Conservation (phyloP, 2,797 vertebrate genomes). For the Ctenochaetus hawaiiensis region DNA sequence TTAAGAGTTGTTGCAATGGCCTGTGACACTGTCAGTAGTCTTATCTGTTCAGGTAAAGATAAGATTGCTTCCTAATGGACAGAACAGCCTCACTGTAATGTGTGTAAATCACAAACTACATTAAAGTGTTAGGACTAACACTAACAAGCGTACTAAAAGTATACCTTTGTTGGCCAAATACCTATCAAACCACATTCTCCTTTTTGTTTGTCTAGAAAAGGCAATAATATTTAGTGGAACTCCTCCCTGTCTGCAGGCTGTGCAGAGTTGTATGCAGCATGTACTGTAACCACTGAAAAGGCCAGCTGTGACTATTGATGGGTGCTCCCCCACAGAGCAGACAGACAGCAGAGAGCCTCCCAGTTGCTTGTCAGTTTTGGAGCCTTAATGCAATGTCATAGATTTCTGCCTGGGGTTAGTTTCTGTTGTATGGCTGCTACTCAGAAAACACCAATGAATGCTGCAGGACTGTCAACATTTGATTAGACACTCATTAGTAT, state of each 20-base stretch:
- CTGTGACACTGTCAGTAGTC: constrained; percentile 5
- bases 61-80: constrained; percentile 10
- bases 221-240: constrained; percentile 37
- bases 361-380: constrained; percentile 65
- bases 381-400: constrained; percentile 73
- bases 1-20: neutral
- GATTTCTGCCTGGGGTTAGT: constrained; percentile 74
- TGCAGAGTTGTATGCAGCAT: constrained; percentile 40
- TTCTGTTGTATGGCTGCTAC: constrained; percentile 45
- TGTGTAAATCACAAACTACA: constrained; percentile 11
- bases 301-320: constrained; percentile 71
- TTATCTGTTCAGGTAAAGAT: constrained; percentile 47
- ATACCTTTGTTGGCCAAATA: constrained; percentile 20
- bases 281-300: constrained; percentile 66
- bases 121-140: constrained; percentile 4
- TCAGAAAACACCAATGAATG: constrained; percentile 32
- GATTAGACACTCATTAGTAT: neutral
- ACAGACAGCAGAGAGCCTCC: constrained; percentile 62
- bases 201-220: constrained; percentile 59
- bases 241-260: constrained; percentile 68
- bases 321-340: constrained; percentile 64
- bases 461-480: constrained; percentile 40
- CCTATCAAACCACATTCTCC: constrained; percentile 36
- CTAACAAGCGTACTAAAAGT: constrained; percentile 16
- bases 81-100: neutral